Evolutionary conservation across 2,113 vertebrate species (phyloP).

Genomic region (Sebastes fasciatus): DNA sequence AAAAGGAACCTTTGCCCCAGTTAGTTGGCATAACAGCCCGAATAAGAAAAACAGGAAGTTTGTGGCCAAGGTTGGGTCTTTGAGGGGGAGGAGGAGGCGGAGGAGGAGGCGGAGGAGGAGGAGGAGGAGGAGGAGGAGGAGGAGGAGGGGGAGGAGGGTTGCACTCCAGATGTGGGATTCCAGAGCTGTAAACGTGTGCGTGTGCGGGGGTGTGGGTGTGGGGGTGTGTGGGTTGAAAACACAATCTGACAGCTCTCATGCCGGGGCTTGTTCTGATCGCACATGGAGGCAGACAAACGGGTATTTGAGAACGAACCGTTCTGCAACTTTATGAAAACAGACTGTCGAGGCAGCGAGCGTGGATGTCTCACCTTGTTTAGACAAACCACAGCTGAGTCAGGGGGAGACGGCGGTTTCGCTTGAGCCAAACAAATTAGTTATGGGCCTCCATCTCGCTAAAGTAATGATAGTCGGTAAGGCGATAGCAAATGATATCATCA

Average conservation of each 20-base stretch:
- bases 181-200: constrained; percentile 67
- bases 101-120: constrained; percentile 33
- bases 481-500: constrained; percentile 39
- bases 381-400: constrained; percentile 54
- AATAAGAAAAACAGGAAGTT: constrained; percentile 74
- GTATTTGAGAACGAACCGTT: background rate
- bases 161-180: constrained; percentile 69
- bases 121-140: constrained; percentile 1
- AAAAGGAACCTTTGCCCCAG: background rate
- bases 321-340: constrained; percentile 10
- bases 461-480: constrained; percentile 48
- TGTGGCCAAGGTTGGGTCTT: constrained; percentile 62
- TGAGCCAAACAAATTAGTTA: constrained; percentile 23
- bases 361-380: constrained; percentile 49
- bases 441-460: constrained; percentile 10
- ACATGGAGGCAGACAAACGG: background rate
- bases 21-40: background rate
- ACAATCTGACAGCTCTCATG: constrained; percentile 33
- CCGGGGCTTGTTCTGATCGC: constrained; percentile 54
- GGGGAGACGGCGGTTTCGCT: constrained; percentile 2
- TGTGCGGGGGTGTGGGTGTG: constrained; percentile 51
- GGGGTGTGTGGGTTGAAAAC: constrained; percentile 19
- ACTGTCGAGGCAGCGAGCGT: background rate
- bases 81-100: constrained; percentile 24
- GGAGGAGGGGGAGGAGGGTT: constrained; percentile 36